Evolutionary conservation across 2,113 vertebrate genomes (phyloP), one percentile per base, ranked within the genome.

Genomic region (Saccopteryx bilineata): DNA sequence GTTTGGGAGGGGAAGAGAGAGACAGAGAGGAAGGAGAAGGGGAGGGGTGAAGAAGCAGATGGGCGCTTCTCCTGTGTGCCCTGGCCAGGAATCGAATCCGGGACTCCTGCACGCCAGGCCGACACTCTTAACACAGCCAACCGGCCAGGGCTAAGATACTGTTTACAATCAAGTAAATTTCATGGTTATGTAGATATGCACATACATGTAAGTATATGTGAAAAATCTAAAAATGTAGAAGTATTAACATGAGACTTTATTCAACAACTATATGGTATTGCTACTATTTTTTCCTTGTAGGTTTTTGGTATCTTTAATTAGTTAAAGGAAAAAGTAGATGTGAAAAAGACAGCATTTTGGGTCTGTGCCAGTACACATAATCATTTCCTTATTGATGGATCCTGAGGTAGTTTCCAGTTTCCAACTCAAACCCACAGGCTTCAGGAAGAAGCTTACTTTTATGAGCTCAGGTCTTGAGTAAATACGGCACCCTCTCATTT

Each of bases 101-200:
- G 39, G 39, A 39, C 39, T 39, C 39, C 39, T 39, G 39, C 39
- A 39, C 39, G 39, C 39, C 39, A 39, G 39, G 3, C 39, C 3
- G 39, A 39, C 39, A 39, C 39, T 39, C 39, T 39, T 39, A 39
- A 39, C 39, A 39, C 39, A 39, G 39, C 39, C 39, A 39, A 39
- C 39, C 39, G 39, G 39, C 39, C 39, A 39, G 39, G 39, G 39
- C 39, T 39, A 39, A 39, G 58, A 81, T 14, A 80, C 12, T 31
- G 39, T 88, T 79, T 90, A 31, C n/a, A 79, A 79, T 78, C 46
- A 88, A 75, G 48, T 74, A 19, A 61, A 90, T 84, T 90, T 79
- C 39, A 15, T 76, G 31, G 18, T 1, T 31, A 68, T 46, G 5
- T n/a, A 7, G 18, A 31, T 82, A 19, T 13, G 46, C 4, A 78